phyloP scores from a whole-genome alignment of 1,140 invertebrate genomes.

The Halesus radiatus region DNA sequence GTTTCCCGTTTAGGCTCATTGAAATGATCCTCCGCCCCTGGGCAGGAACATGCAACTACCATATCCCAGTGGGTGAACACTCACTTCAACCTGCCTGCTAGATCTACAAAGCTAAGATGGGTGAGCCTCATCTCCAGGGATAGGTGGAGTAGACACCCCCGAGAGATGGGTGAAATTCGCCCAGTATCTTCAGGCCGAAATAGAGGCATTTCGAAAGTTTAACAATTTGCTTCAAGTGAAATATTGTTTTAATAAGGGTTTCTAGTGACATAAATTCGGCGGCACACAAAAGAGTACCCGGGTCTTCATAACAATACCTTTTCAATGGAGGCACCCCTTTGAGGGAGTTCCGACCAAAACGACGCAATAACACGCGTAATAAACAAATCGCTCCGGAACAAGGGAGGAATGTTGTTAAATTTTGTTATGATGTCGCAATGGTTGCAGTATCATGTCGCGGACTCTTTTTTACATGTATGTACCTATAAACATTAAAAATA shows the following conservation, averaged over 20 bases:
- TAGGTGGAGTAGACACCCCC: too few relatives aligned
- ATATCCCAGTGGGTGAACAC: background rate
- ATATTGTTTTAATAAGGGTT: slow-evolving; percentile 57
- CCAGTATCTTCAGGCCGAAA: slow-evolving; percentile 11
- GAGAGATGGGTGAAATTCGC: too few relatives aligned
- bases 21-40: background rate
- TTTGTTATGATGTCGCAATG: too few relatives aligned
- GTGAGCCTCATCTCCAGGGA: background rate
- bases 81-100: background rate
- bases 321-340: slow-evolving; percentile 49
- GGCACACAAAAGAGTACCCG: slow-evolving; percentile 53
- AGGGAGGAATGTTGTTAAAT: slow-evolving; percentile 11
- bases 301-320: slow-evolving; percentile 52
- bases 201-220: slow-evolving; percentile 53
- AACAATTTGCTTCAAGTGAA: slow-evolving; percentile 58
- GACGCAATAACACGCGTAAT: slow-evolving; percentile 35
- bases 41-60: background rate
- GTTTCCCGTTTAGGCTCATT: too few relatives aligned
- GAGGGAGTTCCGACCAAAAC: slow-evolving; percentile 27
- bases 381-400: slow-evolving; percentile 39
- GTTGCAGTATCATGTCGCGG: background rate
- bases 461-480: too few relatives aligned
- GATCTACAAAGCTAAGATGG: background rate
- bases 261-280: slow-evolving; percentile 54
- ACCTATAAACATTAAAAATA: too few relatives aligned